These are phyloP conservation scores for Caerostris extrusa DNA, from an alignment of 1,140 invertebrate genomes.

Conservation along the genomic window DNA sequence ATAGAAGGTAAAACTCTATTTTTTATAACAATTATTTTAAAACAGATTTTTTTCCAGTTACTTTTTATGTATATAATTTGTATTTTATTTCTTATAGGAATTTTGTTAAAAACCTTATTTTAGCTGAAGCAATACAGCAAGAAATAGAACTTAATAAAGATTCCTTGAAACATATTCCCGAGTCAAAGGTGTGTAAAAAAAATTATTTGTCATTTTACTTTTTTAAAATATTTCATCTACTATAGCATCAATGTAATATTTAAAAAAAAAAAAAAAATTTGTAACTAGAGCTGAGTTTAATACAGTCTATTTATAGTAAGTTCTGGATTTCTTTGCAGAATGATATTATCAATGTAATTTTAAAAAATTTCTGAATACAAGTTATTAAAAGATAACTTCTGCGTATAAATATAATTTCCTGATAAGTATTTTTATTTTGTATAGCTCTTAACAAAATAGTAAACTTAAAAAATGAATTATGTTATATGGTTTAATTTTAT, in stretches of 20 bases:
- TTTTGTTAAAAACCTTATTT: conserved; percentile 68
- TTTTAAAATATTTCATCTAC: no score
- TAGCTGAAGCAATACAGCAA: conserved; percentile 51
- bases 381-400: not conserved
- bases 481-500: no score
- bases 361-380: no score
- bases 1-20: conserved; percentile 37
- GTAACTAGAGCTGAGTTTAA: no score
- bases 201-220: no score
- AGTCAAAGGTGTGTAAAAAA: not conserved
- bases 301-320: no score
- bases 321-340: no score
- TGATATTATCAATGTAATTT: no score
- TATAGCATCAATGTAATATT: no score
- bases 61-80: not conserved
- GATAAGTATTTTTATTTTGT: not conserved
- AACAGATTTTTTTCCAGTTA: not conserved
- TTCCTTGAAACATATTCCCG: not conserved
- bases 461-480: not conserved
- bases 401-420: not conserved
- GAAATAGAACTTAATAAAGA: conserved; percentile 38
- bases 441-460: not conserved
- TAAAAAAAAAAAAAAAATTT: no score
- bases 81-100: not conserved
- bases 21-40: not conserved